These are phyloP conservation scores for Trissoscelio sp. DNA, from an alignment of 2,888 invertebrate genomes.

Conservation along the genomic window DNA sequence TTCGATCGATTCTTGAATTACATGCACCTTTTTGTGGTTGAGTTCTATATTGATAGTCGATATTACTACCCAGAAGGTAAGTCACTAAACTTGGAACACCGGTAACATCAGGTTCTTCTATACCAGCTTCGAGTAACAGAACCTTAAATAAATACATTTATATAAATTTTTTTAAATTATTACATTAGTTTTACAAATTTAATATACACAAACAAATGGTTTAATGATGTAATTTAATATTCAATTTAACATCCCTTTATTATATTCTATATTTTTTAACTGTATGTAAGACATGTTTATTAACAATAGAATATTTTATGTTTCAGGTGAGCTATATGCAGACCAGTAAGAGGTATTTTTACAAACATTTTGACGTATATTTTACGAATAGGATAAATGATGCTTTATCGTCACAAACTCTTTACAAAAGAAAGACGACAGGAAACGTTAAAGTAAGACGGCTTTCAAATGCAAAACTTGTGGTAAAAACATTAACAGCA, in stretches of 20 bases:
- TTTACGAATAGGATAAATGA: neutral
- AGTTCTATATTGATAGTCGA: constrained; percentile 89
- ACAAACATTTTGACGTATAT: neutral
- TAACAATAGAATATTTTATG: neutral
- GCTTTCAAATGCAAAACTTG: constrained; percentile 6
- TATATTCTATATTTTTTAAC: neutral
- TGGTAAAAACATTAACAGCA: neutral
- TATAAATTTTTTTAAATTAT: neutral
- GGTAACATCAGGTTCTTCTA: too few relatives aligned
- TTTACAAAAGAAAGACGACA: neutral
- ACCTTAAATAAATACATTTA: constrained; percentile 83
- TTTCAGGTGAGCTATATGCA: neutral
- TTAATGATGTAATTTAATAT: neutral
- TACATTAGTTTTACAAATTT: neutral
- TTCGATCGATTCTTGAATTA: constrained; percentile 84
- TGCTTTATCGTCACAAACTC: neutral
- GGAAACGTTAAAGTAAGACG: neutral
- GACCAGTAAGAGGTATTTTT: neutral
- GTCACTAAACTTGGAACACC: constrained; percentile 88
- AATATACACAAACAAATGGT: neutral
- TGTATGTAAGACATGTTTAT: neutral
- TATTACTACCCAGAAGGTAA: constrained; percentile 80
- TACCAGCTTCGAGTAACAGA: constrained; percentile 87
- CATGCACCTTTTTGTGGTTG: constrained; percentile 87
- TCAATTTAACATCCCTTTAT: too few relatives aligned